A percentile compares a stretch with the other conserved stretches of the same genome.
Conservation (phyloP, 2,797 vertebrate genomes). For the Cheirogaleus major region DNA sequence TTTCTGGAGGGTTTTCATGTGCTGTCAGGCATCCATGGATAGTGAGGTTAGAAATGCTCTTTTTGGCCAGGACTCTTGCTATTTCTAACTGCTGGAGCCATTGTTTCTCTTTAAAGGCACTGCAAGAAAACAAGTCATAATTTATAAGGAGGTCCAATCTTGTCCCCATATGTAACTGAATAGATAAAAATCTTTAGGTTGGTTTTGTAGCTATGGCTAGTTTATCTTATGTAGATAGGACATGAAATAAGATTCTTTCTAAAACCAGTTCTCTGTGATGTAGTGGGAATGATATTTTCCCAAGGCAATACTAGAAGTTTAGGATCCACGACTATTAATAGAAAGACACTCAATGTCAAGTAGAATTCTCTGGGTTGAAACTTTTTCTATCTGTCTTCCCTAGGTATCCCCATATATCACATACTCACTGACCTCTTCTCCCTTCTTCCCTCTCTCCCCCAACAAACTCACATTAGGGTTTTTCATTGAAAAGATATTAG, state of each 20-base stretch:
- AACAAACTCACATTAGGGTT: neutral
- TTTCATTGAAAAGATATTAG: neutral
- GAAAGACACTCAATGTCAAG: neutral
- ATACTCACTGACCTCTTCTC: neutral
- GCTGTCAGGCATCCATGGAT: neutral
- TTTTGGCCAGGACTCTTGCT: constrained; percentile 86
- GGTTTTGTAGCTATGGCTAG: neutral
- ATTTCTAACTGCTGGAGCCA: constrained; percentile 88
- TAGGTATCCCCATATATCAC: neutral
- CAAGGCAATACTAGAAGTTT: neutral
- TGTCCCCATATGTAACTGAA: neutral
- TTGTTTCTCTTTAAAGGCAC: constrained; percentile 89
- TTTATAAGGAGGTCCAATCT: neutral
- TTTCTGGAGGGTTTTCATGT: neutral
- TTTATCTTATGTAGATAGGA: neutral
- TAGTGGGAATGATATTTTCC: neutral
- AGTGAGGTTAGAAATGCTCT: constrained; percentile 75
- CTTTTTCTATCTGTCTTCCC: neutral
- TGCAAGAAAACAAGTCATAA: constrained; percentile 72
- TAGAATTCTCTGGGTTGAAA: neutral
- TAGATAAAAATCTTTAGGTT: neutral
- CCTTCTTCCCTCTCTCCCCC: neutral
- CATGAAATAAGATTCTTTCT: neutral
- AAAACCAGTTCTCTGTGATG: neutral
- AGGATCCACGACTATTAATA: neutral